Evolutionary conservation across 2,888 invertebrate genomes (phyloP).

Genomic region (Euspilapteryx auroguttella): DNA sequence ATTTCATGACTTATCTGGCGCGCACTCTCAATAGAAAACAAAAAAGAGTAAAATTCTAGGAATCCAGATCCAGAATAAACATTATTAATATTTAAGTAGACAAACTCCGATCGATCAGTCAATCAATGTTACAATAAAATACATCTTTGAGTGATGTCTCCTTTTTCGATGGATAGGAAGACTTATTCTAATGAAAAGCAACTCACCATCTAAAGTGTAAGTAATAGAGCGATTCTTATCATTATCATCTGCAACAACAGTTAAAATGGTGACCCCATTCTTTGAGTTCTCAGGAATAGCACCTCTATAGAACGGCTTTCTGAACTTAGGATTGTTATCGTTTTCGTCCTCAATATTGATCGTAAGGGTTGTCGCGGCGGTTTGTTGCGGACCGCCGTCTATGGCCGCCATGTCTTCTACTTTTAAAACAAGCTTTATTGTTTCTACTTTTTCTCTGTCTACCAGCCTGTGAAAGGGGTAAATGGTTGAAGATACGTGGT

Average conservation of each 20-base stretch:
- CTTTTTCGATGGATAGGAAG: too few species aligned
- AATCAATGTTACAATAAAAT: too few species aligned
- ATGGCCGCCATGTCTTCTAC: conserved; percentile 86
- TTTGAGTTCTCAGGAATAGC: conserved; percentile 88
- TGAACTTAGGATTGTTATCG: conserved; percentile 86
- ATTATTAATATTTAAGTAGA: too few species aligned
- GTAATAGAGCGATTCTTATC: conserved; percentile 84
- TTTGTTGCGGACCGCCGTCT: conserved; percentile 68
- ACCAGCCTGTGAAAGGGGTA: conserved; percentile 64
- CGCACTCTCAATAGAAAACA: too few species aligned
- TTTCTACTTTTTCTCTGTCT: conserved; percentile 84
- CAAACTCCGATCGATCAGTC: too few species aligned
- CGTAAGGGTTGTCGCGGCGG: conserved; percentile 71
- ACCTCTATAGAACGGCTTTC: conserved; percentile 75
- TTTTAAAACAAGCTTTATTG: conserved; percentile 71
- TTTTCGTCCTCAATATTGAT: conserved; percentile 84
- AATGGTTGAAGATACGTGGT: too few species aligned
- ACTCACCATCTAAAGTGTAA: conserved; percentile 72
- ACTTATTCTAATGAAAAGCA: too few species aligned
- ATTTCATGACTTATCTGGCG: too few species aligned
- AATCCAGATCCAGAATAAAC: too few species aligned
- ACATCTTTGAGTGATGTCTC: too few species aligned
- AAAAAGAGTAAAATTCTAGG: too few species aligned
- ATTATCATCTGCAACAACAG: conserved; percentile 80
- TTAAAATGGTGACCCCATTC: conserved; percentile 77